Percentiles rank a stretch among this genome's conserved stretches.
These are phyloP conservation scores for Xiphorhynchus elegans DNA, from an alignment of 2,113 vertebrate genomes.

Conservation along the genomic window DNA sequence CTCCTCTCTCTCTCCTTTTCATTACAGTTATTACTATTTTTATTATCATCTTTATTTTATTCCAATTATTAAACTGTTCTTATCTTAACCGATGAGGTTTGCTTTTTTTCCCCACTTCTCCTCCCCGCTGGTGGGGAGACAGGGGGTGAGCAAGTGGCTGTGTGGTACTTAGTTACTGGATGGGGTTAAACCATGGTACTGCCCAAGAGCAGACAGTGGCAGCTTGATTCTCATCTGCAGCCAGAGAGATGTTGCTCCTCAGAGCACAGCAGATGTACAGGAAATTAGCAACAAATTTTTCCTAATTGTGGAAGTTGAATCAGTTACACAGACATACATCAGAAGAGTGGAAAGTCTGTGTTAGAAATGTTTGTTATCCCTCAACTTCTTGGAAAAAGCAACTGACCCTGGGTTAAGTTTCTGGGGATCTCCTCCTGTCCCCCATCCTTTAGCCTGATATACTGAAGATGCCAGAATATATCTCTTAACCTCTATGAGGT, in stretches of 20 bases:
- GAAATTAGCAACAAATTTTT: constrained; percentile 10
- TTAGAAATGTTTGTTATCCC: not conserved
- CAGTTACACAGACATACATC: not conserved
- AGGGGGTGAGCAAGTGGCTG: not conserved
- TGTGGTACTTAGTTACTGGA: not conserved
- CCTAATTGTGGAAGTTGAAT: constrained; percentile 26
- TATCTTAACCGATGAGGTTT: not conserved
- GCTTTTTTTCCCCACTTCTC: not conserved
- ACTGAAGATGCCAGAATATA: not conserved
- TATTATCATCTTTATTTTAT: not conserved
- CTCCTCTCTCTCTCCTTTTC: not conserved
- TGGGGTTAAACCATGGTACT: not conserved
- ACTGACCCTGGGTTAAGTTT: not conserved
- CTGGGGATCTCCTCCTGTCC: not conserved
- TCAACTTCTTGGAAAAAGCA: not conserved
- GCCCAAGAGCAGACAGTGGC: not conserved
- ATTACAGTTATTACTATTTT: not conserved
- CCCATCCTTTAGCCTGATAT: not conserved
- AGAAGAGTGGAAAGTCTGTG: not conserved
- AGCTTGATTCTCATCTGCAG: not conserved
- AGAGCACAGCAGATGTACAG: not conserved
- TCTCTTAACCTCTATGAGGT: not conserved
- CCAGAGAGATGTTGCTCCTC: not conserved
- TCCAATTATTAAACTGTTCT: not conserved
- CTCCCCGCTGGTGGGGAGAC: not conserved